phyloP scores from a whole-genome alignment of 2,113 vertebrate genomes.

The Oncorhynchus kisutch region DNA sequence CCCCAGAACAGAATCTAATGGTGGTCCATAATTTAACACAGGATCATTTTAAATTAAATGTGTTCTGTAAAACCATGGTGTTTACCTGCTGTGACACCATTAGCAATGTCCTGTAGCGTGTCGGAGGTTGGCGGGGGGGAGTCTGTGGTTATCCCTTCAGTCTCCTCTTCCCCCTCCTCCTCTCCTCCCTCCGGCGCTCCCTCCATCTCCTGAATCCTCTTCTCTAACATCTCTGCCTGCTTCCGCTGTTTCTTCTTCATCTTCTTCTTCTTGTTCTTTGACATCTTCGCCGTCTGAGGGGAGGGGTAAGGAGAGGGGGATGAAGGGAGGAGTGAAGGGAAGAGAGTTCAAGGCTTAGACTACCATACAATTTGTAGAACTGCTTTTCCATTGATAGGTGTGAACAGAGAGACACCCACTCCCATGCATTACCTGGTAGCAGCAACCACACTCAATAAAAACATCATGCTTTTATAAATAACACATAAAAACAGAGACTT shows the following conservation, averaged over 20 bases:
- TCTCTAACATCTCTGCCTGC: constrained; percentile 92
- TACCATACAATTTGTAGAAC: too few species aligned
- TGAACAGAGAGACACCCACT: neutral
- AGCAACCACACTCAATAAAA: neutral
- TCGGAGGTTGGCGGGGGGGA: constrained; percentile 1
- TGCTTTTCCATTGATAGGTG: neutral
- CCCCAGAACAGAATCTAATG: too few species aligned
- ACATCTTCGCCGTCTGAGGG: constrained; percentile 88
- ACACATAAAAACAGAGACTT: constrained; percentile 55
- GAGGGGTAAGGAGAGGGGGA: too few species aligned
- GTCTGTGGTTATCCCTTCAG: constrained; percentile 75
- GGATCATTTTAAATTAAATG: too few species aligned
- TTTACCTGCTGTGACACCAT: constrained; percentile 56
- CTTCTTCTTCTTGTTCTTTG: constrained; percentile 98
- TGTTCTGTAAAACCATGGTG: too few species aligned
- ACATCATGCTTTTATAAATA: neutral
- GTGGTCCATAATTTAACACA: too few species aligned
- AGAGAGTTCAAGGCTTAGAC: too few species aligned
- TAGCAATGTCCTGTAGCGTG: constrained; percentile 30
- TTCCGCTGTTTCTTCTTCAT: constrained; percentile 97
- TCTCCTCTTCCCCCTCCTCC: constrained; percentile 70
- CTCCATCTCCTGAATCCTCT: constrained; percentile 90
- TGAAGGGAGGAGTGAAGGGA: too few species aligned
- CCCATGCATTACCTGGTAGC: too few species aligned
- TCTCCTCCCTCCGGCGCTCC: constrained; percentile 73